phyloP scores from a whole-genome alignment of 2,888 invertebrate genomes.

The Carcina quercana region DNA sequence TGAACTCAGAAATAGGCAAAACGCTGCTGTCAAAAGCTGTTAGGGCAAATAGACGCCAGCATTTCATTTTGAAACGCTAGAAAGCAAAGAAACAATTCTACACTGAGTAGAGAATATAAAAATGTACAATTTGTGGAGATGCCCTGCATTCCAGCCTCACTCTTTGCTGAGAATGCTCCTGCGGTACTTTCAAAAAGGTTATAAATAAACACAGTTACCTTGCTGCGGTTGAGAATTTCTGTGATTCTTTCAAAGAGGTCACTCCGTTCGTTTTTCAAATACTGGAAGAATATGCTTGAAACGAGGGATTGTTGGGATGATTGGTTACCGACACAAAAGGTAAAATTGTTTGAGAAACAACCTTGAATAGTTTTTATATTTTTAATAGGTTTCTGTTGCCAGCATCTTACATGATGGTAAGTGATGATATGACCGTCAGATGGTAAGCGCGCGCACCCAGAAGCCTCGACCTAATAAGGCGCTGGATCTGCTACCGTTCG shows the following conservation, averaged over 20 bases:
- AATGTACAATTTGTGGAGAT: slow-evolving; percentile 21
- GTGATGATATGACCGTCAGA: too few species aligned
- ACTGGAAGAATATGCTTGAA: background rate
- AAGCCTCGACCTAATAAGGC: too few species aligned
- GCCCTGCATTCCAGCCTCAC: slow-evolving; percentile 4
- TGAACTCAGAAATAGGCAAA: background rate
- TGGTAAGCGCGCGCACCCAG: too few species aligned
- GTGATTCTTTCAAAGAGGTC: slow-evolving; percentile 13
- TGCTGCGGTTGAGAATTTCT: slow-evolving; percentile 5
- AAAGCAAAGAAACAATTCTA: slow-evolving; percentile 23
- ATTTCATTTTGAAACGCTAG: slow-evolving; percentile 20
- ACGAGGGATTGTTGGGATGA: background rate
- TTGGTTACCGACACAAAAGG: too few species aligned
- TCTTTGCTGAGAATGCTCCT: slow-evolving; percentile 18
- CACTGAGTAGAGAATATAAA: slow-evolving; percentile 25
- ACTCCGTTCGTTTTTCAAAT: slow-evolving; percentile 6
- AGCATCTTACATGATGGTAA: too few species aligned
- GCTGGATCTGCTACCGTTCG: too few species aligned
- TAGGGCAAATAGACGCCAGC: slow-evolving; percentile 15
- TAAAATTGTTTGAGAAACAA: too few species aligned
- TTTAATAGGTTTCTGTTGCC: too few species aligned
- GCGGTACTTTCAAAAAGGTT: slow-evolving; percentile 9
- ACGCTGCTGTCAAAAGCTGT: slow-evolving; percentile 5
- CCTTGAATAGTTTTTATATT: too few species aligned
- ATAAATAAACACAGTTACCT: slow-evolving; percentile 20